Evolutionary conservation across 2,888 invertebrate species (phyloP), one percentile per base, ranked within the genome.

Genomic region (Stomorhina lunata): DNA sequence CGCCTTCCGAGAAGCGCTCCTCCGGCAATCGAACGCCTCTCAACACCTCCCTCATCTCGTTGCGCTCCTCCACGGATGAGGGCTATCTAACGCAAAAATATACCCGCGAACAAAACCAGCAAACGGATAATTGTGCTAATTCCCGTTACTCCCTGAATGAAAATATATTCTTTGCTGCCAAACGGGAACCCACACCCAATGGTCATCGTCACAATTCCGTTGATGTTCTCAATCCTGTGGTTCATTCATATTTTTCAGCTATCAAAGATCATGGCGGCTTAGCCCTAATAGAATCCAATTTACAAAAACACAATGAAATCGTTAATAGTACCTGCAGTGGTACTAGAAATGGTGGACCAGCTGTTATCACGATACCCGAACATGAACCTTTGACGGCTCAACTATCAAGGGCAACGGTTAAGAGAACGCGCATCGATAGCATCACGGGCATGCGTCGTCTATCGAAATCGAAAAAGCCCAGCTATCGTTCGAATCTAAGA

Each of bases 101-200:
- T 37, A 65, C 82, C 59, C 82, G 86, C 15, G 84, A 86, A 25
- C 83, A 84, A 15, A 84, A 85, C 27, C 81, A 84, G 65, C 85
- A 86, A 27, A 84, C 85, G 48, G 66, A 86, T n/a, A 85, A 87
- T 17, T 85, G 86, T 57, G 87, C 86, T 32, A 88, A 86, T 69
- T 91, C 91, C 5, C 89, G 91, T 2, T 90, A 86, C 59, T 91
- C 91, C 1, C 86, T 91, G 0, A 90, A 91, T 71, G 91, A 91
- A 71, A 90, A 90, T 76, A 81, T 90, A 27, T 89, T 91, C 15
- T 85, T 85, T 78, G 86, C 85, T 66, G 87, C 86, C 22, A 88
- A 88, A 78, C 85, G 84, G 37, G 87, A 88, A 77, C 72, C 89
- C 4, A 87, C 86, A 59, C 83, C 84, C 10, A 86, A 88, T 10